These are phyloP conservation scores for Syndactyla subalaris DNA, from an alignment of 2,797 vertebrate genomes.

Conservation along the genomic window DNA sequence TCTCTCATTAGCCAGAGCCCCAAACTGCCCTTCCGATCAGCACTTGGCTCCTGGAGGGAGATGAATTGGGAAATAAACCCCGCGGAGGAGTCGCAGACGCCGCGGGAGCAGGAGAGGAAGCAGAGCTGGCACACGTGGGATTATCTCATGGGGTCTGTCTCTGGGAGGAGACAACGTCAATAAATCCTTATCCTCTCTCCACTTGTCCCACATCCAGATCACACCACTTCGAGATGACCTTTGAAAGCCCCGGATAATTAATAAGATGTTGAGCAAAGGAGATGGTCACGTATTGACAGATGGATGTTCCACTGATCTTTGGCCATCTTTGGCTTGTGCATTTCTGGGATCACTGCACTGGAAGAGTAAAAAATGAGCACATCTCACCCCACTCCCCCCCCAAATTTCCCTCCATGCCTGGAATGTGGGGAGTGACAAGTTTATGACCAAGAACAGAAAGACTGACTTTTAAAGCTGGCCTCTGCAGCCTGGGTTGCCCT, in stretches of 20 bases:
- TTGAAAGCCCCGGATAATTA: not conserved
- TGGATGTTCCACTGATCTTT: not conserved
- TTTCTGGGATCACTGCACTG: not conserved
- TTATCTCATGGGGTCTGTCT: not conserved
- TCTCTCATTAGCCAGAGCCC: not conserved
- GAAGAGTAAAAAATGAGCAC: fast-evolving
- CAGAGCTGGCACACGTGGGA: not conserved
- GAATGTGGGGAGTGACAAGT: fast-evolving
- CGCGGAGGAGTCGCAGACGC: fast-evolving
- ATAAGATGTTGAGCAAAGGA: not conserved
- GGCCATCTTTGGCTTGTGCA: not conserved
- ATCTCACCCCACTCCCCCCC: fast-evolving
- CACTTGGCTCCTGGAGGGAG: not conserved
- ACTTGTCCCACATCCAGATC: fast-evolving
- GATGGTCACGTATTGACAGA: not conserved
- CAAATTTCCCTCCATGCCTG: fast-evolving
- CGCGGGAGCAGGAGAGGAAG: not conserved
- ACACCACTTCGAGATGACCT: not conserved
- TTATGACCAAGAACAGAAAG: not conserved
- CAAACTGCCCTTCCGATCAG: not conserved
- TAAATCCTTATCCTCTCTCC: not conserved
- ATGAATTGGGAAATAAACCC: not conserved
- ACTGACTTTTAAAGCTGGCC: not conserved
- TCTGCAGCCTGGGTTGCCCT: not conserved
- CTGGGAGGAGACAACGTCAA: fast-evolving